phyloP scores from a whole-genome alignment of 2,888 invertebrate genomes.

The Himalopsyche japonica region DNA sequence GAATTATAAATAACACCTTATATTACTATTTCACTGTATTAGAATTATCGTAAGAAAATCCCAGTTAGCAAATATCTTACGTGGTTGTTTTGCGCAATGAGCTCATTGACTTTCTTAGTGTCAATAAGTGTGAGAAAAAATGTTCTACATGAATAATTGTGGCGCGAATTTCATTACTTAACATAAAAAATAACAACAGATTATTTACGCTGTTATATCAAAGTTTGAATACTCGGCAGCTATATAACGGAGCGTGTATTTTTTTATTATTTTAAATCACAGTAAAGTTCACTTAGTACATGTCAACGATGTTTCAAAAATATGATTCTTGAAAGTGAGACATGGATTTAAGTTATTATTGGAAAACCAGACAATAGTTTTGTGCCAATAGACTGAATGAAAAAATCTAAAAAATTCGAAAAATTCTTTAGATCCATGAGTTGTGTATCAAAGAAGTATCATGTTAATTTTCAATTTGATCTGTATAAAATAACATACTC shows the following conservation, averaged over 20 bases:
- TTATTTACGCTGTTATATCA: neutral
- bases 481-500: too few relatives aligned
- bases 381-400: slow-evolving; percentile 1
- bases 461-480: neutral
- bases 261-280: neutral
- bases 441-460: neutral
- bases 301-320: neutral
- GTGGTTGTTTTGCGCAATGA: too few relatives aligned
- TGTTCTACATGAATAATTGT: too few relatives aligned
- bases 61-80: too few relatives aligned
- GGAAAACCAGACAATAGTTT: neutral
- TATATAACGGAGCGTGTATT: neutral
- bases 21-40: too few relatives aligned
- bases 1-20: too few relatives aligned
- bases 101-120: too few relatives aligned
- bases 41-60: too few relatives aligned
- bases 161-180: too few relatives aligned
- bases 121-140: too few relatives aligned
- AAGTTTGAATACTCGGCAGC: neutral
- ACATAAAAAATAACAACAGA: too few relatives aligned
- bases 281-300: neutral
- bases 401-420: neutral
- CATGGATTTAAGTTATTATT: neutral
- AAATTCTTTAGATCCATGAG: neutral
- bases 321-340: neutral